phyloP scores from a whole-genome alignment of 2,888 invertebrate species.

The Acanthosepion esculentum region DNA sequence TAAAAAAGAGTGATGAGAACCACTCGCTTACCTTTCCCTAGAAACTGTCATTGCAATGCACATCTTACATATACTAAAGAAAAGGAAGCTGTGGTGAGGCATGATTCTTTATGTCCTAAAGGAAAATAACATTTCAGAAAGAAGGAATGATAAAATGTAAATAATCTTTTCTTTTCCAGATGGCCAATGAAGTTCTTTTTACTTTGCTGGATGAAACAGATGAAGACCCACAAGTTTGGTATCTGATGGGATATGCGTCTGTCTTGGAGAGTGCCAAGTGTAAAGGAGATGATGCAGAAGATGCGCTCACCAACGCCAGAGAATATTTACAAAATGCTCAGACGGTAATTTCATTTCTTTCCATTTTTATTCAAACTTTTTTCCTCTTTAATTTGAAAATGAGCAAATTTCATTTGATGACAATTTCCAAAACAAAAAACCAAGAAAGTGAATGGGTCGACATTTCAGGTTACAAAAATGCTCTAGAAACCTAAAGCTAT shows the following conservation, averaged over 20 bases:
- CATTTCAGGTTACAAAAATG: background rate
- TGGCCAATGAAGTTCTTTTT: slow-evolving; percentile 74
- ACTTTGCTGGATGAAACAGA: slow-evolving; percentile 76
- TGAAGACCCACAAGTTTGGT: slow-evolving; percentile 76
- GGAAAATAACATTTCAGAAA: no score
- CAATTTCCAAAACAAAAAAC: background rate
- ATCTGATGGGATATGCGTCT: slow-evolving; percentile 76
- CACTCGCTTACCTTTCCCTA: no score
- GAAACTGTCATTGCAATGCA: no score
- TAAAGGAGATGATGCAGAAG: slow-evolving; percentile 55
- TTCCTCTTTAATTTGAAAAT: background rate
- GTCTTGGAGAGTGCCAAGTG: slow-evolving; percentile 74
- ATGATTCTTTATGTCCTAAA: no score
- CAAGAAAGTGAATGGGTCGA: background rate
- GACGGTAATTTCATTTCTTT: slow-evolving; percentile 61
- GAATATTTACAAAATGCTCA: slow-evolving; percentile 74
- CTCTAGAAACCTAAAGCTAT: background rate
- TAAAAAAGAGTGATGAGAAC: no score
- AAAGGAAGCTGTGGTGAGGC: no score
- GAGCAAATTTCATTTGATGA: background rate
- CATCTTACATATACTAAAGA: no score
- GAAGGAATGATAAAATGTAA: background rate
- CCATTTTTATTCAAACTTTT: background rate
- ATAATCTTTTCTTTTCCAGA: slow-evolving; percentile 57
- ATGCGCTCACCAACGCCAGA: slow-evolving; percentile 66